A percentile compares a stretch with the other conserved stretches of the same genome.
These are phyloP conservation scores for Eupithecia abbreviata DNA, from an alignment of 2,888 invertebrate genomes.

Conservation along the genomic window DNA sequence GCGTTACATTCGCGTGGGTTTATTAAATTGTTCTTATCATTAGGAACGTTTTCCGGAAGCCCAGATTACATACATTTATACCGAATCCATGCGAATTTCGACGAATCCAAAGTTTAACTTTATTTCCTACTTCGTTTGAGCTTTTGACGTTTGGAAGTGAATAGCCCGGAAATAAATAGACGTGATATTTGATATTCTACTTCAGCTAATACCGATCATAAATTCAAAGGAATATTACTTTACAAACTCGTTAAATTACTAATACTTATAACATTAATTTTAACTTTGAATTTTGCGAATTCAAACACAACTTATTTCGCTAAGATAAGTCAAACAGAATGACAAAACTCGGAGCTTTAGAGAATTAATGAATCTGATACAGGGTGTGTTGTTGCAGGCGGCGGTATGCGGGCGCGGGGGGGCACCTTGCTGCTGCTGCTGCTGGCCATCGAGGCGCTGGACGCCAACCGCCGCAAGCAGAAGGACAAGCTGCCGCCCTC, in stretches of 20 bases:
- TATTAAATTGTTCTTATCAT: not conserved
- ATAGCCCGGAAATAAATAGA: not conserved
- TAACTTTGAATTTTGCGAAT: conserved; percentile 29
- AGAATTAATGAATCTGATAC: conserved; percentile 40
- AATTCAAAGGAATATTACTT: conserved; percentile 23
- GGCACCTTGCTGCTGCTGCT: conserved; percentile 81
- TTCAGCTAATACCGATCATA: conserved; percentile 2
- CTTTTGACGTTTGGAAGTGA: not conserved
- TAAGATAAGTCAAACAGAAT: conserved; percentile 37
- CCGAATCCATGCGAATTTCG: not conserved
- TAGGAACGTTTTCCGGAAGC: not conserved
- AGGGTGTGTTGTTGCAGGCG: conserved; percentile 69
- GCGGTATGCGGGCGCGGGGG: conserved; percentile 81
- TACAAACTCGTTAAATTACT: conserved; percentile 13
- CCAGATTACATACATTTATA: not conserved
- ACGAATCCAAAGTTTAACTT: not conserved
- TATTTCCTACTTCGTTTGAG: not conserved
- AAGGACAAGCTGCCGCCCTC: conserved; percentile 69
- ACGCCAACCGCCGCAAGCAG: conserved; percentile 76
- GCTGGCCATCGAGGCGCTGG: conserved; percentile 75
- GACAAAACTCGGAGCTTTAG: conserved; percentile 29
- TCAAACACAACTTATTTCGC: conserved; percentile 29
- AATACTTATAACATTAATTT: conserved; percentile 26
- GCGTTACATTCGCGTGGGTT: not conserved
- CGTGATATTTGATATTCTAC: not conserved